phyloP scores from a whole-genome alignment of 1,140 invertebrate genomes.

The Lucilia cuprina region DNA sequence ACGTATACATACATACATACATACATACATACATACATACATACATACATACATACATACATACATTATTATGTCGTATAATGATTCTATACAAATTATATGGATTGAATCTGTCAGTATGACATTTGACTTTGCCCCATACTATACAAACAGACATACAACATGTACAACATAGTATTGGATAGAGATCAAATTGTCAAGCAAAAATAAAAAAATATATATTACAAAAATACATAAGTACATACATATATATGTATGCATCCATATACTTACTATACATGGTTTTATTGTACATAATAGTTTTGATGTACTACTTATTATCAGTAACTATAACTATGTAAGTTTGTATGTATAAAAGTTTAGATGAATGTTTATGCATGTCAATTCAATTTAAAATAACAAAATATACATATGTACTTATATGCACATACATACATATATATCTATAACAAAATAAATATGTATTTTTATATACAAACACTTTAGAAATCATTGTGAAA shows the following conservation, averaged over 20 bases:
- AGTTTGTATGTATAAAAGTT: background rate
- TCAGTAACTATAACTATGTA: background rate
- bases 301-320: background rate
- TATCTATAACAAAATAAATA: background rate
- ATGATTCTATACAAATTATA: background rate
- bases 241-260: background rate
- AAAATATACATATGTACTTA: no score
- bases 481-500: conserved; percentile 23
- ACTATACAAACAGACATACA: background rate
- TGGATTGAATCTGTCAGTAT: background rate
- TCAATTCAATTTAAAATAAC: background rate
- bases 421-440: background rate
- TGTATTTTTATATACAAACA: background rate
- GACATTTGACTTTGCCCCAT: conserved; percentile 11
- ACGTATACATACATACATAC: no score
- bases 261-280: no score
- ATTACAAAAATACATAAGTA: background rate
- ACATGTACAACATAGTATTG: background rate
- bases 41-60: no score
- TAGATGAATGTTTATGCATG: background rate
- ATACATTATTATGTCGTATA: no score
- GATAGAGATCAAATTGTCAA: background rate
- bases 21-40: no score
- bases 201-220: background rate
- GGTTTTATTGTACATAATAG: background rate